phyloP scores from a whole-genome alignment of 2,113 vertebrate genomes.

The Bothrops jararaca region DNA sequence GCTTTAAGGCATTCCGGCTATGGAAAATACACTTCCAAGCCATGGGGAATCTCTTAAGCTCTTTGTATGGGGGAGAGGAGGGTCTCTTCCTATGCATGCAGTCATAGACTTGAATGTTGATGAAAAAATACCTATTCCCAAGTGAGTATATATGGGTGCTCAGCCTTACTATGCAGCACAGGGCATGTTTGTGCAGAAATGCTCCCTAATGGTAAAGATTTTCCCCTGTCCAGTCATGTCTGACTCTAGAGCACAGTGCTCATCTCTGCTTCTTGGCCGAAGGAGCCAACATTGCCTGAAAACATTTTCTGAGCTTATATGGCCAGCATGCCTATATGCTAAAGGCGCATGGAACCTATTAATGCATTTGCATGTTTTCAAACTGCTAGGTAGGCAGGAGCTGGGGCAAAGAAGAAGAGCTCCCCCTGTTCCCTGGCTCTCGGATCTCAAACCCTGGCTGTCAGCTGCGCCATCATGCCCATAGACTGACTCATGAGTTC shows the following conservation, averaged over 20 bases:
- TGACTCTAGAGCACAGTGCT: background rate
- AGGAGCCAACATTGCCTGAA: background rate
- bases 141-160: no score
- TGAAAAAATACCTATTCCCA: background rate
- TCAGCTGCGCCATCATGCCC: background rate
- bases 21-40: background rate
- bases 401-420: background rate
- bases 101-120: background rate
- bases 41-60: background rate
- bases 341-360: background rate
- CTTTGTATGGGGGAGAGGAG: background rate
- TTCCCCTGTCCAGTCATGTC: background rate
- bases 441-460: background rate
- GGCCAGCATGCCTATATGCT: background rate
- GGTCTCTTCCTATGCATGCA: background rate
- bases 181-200: background rate
- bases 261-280: background rate
- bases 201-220: background rate
- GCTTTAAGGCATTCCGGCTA: background rate
- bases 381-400: background rate
- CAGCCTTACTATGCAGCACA: background rate
- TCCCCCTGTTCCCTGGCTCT: background rate
- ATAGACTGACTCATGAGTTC: background rate
- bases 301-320: background rate
- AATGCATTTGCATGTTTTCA: background rate